Percentiles rank a stretch among this genome's conserved stretches.
Evolutionary conservation across 2,797 vertebrate species (phyloP).

Genomic region (Parauchenoglanis punctatus): DNA sequence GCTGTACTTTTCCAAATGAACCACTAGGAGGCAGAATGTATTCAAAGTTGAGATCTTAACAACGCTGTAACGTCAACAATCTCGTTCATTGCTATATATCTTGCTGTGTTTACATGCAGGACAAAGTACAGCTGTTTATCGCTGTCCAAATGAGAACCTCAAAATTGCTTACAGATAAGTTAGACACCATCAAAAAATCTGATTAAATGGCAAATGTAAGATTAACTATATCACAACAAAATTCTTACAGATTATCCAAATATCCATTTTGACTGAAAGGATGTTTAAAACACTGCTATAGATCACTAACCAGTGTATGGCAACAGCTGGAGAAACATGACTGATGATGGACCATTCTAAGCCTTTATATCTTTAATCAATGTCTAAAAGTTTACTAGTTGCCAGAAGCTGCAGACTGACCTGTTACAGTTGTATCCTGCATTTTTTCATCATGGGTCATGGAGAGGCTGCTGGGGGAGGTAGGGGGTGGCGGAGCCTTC

Average conservation of each 20-base stretch:
- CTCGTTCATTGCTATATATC: not conserved
- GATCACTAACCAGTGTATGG: not conserved
- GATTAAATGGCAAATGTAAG: not conserved
- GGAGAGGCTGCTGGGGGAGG: conserved; percentile 49
- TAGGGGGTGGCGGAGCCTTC: conserved; percentile 89
- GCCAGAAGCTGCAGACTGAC: conserved; percentile 59
- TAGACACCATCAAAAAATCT: not conserved
- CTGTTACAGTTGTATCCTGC: conserved; percentile 66
- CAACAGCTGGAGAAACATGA: conserved; percentile 1
- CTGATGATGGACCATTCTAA: not conserved
- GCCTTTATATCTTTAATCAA: not conserved
- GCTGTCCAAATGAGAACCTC: conserved; percentile 25
- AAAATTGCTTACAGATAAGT: conserved; percentile 8
- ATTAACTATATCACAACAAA: conserved; percentile 4
- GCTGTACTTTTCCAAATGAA: conserved; percentile 30
- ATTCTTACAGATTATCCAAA: not conserved
- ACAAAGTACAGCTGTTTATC: conserved; percentile 54
- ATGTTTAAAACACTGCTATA: conserved; percentile 2
- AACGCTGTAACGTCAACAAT: not conserved
- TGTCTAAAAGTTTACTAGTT: conserved; percentile 3
- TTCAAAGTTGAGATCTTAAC: conserved; percentile 8
- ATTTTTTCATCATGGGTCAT: conserved; percentile 63
- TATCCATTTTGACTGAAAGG: not conserved
- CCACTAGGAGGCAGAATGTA: conserved; percentile 71
- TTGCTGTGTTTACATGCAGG: conserved; percentile 48